A percentile compares a stretch with the other conserved stretches of the same genome.
Evolutionary conservation across 2,888 invertebrate genomes (phyloP).

Genomic region (Scaptomyza reducta): DNA sequence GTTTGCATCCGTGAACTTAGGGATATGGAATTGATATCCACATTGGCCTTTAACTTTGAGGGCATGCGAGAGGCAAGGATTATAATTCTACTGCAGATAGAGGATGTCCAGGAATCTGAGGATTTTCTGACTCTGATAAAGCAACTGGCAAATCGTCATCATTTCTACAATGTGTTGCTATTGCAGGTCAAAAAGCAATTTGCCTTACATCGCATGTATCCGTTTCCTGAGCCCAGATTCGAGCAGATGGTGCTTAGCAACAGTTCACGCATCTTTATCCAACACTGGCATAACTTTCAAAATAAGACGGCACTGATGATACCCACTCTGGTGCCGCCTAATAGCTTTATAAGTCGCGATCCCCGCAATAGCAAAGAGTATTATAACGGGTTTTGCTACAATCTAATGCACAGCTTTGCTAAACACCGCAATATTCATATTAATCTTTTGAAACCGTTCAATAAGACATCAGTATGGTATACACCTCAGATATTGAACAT

Average conservation of each 20-base stretch:
- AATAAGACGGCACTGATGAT: conserved; percentile 30
- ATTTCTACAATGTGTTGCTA: conserved; percentile 38
- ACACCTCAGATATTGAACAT: background rate
- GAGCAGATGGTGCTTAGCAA: accelerated
- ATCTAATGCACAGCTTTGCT: conserved; percentile 13
- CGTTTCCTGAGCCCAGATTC: conserved; percentile 49
- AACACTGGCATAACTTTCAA: conserved; percentile 37
- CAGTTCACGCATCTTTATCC: conserved; percentile 14
- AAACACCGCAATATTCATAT: conserved; percentile 37
- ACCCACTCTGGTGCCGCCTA: conserved; percentile 15
- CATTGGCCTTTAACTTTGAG: conserved; percentile 39
- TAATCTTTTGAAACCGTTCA: accelerated
- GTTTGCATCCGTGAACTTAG: conserved; percentile 17
- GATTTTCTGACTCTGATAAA: background rate
- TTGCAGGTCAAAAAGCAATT: background rate
- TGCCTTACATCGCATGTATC: conserved; percentile 23
- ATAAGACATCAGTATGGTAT: accelerated
- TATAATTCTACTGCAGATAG: conserved; percentile 32
- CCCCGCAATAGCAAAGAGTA: conserved; percentile 19
- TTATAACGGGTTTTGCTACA: conserved; percentile 12
- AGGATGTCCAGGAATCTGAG: accelerated
- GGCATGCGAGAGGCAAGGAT: conserved; percentile 48
- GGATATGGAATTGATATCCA: conserved; percentile 32
- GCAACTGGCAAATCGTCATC: conserved; percentile 4
- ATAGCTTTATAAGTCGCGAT: conserved; percentile 21